phyloP scores from a whole-genome alignment of 2,888 invertebrate species.

The Stictocephala bisonia region DNA sequence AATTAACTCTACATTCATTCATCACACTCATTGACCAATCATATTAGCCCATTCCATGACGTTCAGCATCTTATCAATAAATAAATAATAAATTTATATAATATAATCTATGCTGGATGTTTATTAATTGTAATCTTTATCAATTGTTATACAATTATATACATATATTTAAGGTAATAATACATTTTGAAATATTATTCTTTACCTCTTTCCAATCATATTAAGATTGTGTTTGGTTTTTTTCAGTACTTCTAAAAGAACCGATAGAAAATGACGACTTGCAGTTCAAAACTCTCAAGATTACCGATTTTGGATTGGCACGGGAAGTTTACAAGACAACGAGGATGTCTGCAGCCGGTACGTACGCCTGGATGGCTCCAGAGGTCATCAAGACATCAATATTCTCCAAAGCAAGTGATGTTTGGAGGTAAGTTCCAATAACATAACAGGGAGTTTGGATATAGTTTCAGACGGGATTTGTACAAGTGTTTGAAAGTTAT shows the following conservation, averaged over 20 bases:
- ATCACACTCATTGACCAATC: too few relatives aligned
- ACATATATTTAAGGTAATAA: not conserved
- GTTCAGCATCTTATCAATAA: too few relatives aligned
- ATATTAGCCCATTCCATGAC: too few relatives aligned
- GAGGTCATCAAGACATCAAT: constrained; percentile 93
- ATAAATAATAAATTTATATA: too few relatives aligned
- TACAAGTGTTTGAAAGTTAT: too few relatives aligned
- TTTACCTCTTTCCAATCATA: not conserved
- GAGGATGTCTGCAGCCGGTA: constrained; percentile 97
- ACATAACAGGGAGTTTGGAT: too few relatives aligned
- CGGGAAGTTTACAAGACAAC: constrained; percentile 96
- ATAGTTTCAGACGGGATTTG: too few relatives aligned
- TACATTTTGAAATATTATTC: not conserved
- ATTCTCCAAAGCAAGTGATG: constrained; percentile 94
- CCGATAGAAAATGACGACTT: constrained; percentile 86
- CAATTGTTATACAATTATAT: not conserved
- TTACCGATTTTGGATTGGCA: constrained; percentile 97
- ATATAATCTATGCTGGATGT: too few relatives aligned
- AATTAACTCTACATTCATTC: too few relatives aligned
- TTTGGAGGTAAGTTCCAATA: constrained; percentile 79
- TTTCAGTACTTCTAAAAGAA: constrained; percentile 85
- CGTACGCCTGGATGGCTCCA: constrained; percentile 99
- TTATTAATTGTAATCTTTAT: too few relatives aligned
- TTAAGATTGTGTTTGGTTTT: constrained; percentile 51
- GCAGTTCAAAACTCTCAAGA: constrained; percentile 92